Percentiles rank a stretch among this genome's conserved stretches.
These are phyloP conservation scores for Siderastrea radians DNA, from an alignment of 92 coral and sea anemone species.

Conservation along the genomic window DNA sequence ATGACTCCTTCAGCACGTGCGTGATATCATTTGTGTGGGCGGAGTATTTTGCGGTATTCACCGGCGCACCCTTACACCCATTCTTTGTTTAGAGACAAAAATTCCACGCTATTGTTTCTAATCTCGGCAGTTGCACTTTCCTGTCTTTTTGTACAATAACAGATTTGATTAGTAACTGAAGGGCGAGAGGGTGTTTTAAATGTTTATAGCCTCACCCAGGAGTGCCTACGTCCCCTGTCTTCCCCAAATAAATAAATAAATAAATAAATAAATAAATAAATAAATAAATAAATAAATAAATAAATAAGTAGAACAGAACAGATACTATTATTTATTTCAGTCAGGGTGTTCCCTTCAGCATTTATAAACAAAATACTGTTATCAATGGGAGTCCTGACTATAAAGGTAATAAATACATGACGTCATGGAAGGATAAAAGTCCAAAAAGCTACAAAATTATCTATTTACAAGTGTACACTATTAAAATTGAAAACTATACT, in stretches of 20 bases:
- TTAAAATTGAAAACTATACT: no score
- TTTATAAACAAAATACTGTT: no score
- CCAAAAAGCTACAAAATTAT: no score
- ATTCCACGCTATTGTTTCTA: not conserved
- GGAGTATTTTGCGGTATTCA: constrained; percentile 15
- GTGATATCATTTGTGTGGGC: constrained; percentile 16
- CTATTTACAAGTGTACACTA: no score
- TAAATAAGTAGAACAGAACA: no score
- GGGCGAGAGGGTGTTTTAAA: not conserved
- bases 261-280: no score
- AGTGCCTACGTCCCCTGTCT: not conserved
- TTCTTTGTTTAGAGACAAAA: not conserved
- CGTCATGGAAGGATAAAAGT: no score
- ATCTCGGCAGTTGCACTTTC: not conserved
- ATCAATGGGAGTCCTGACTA: no score
- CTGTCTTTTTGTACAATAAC: not conserved
- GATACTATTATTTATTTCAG: no score
- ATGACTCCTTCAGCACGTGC: not conserved
- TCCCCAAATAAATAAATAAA: not conserved
- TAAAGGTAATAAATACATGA: no score
- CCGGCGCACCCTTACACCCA: constrained; percentile 32
- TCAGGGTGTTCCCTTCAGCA: no score
- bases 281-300: no score
- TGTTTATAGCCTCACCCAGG: not conserved
- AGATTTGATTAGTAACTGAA: not conserved